Base-by-base conservation (phyloP, 1,140 invertebrate genomes). In the Drosophila nannoptera region DNA sequence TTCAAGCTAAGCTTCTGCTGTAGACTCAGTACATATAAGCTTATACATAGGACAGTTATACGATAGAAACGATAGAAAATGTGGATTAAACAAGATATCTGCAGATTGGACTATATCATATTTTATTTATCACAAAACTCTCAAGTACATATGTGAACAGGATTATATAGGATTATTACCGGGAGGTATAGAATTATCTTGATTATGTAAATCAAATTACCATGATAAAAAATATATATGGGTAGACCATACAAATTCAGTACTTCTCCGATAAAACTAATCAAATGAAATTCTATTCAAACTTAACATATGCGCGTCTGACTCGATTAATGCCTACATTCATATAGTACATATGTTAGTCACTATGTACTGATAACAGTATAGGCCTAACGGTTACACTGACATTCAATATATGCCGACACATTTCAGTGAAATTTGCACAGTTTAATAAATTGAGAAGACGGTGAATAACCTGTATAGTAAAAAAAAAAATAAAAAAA, bases 381-480 rank as follows among this genome's bases (percentile, higher is more conserved):
- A 7, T 45, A 22, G 43, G 4, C 43, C 5, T 45, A 4, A 45
- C 40, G 22, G 43, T 14, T 33, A 33, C n/a, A 35, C 5, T 45
- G 7, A 8, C 42, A 50, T 33, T 11, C 12, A 35, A 33, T 50
- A 5, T 12, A n/a, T 35, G 31, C 7, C 32, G 4, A 50, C 14
- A 33, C 31, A 50, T 14, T 32, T 9, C 14, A 5, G 35, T 31
- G 14, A 46, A 46, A 22, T 16, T 29, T 16, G 5, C 9, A 38
- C 1, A 22, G 35, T 42, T 46, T 43, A 36, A 22, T 3, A 38
- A 31, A 33, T 8, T 50, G 11, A 50, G 12, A 14, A 36, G 42
- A 14, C 50, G 61, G 61, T 55, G 50, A 64, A 64, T 64, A 64
- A 64, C 61, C 60, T 63, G 32, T 22, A 31, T 32, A 16, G 55